A percentile compares a stretch with the other conserved stretches of the same genome.
Evolutionary conservation across 2,797 vertebrate species (phyloP).

Genomic region (Gallinago stenura): DNA sequence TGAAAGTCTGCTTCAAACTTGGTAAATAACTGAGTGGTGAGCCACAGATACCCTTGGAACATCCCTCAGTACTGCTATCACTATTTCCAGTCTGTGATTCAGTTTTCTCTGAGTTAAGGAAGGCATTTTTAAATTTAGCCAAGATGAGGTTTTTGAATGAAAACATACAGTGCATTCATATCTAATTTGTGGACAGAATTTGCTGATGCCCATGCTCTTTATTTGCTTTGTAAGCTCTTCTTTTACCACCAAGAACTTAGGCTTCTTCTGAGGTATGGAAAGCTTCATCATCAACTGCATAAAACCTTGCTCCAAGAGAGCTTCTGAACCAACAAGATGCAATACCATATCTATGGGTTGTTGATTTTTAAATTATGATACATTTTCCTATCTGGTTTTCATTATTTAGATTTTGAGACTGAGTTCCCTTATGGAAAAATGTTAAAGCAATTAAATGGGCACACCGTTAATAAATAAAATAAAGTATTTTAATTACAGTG

Average conservation of each 20-base stretch:
- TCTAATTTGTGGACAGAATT: conserved; percentile 79
- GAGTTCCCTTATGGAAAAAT: not conserved
- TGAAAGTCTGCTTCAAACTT: conserved; percentile 55
- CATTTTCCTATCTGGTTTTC: not conserved
- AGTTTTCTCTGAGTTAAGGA: conserved; percentile 45
- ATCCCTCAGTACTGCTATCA: conserved; percentile 65
- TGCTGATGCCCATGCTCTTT: conserved; percentile 72
- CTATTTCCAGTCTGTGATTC: conserved; percentile 78
- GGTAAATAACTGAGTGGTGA: conserved; percentile 57
- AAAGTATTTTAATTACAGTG: not conserved
- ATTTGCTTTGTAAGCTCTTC: conserved; percentile 79
- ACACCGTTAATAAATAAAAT: not conserved
- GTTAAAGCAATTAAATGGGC: not conserved
- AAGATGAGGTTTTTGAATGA: conserved; percentile 70
- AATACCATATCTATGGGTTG: not conserved
- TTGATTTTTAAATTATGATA: not conserved
- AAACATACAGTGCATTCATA: conserved; percentile 59
- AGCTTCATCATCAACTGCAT: conserved; percentile 26
- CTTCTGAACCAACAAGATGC: not conserved
- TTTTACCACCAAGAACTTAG: conserved; percentile 43
- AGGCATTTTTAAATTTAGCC: conserved; percentile 57
- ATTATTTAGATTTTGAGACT: not conserved
- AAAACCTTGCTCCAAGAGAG: conserved; percentile 27
- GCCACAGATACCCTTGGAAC: conserved; percentile 70
- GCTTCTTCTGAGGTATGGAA: conserved; percentile 50